phyloP scores from a whole-genome alignment of 2,888 invertebrate species.

The Drosophila kanekoi region DNA sequence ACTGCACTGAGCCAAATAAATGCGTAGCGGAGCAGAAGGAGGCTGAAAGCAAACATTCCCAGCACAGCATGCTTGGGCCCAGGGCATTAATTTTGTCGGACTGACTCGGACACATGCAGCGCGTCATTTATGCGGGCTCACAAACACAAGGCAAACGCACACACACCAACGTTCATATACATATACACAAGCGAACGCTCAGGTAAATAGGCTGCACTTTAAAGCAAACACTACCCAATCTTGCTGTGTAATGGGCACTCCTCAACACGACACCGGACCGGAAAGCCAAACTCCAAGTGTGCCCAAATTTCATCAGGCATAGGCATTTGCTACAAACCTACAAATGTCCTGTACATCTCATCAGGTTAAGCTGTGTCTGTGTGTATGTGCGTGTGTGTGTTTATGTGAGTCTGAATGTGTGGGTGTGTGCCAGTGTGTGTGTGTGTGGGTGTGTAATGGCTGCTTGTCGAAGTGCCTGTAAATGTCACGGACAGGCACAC shows the following conservation, averaged over 20 bases:
- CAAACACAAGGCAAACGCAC: constrained; percentile 17
- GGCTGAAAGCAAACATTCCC: constrained; percentile 1
- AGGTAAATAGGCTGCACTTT: constrained; percentile 72
- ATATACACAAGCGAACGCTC: constrained; percentile 6
- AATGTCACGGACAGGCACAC: constrained; percentile 59
- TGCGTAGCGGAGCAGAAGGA: neutral
- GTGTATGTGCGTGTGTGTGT: neutral
- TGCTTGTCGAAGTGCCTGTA: constrained; percentile 58
- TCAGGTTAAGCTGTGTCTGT: constrained; percentile 19
- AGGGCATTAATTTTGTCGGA: constrained; percentile 35
- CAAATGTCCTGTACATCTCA: constrained; percentile 43
- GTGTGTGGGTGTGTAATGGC: constrained; percentile 27
- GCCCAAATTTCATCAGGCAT: constrained; percentile 33
- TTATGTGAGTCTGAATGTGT: neutral
- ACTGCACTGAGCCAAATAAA: constrained; percentile 3
- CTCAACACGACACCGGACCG: neutral
- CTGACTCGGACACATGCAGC: constrained; percentile 37
- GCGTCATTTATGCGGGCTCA: constrained; percentile 67
- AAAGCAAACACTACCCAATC: constrained; percentile 54
- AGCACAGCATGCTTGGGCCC: constrained; percentile 7
- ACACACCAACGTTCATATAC: neutral
- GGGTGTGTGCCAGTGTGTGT: constrained; percentile 7
- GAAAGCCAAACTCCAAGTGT: constrained; percentile 13
- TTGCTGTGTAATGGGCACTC: neutral
- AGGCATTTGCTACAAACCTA: constrained; percentile 32